Base-by-base conservation (phyloP, 2,797 vertebrate species). In the Trematomus bernacchii region DNA sequence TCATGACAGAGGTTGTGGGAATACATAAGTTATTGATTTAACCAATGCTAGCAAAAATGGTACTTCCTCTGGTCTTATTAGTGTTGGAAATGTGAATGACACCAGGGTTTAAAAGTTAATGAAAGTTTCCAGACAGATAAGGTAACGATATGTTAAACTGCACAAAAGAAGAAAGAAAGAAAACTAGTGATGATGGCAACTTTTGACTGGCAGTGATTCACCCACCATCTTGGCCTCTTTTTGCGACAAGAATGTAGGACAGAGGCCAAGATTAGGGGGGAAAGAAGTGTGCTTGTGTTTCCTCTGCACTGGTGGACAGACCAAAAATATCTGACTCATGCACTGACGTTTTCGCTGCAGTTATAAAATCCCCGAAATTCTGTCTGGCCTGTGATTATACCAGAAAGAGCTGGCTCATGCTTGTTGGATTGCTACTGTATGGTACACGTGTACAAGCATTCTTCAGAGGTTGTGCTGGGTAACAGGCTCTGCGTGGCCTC, bases 321-420 rank as follows among this genome's bases (percentile, higher is more conserved):
- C 7, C 44, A 61, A 21, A 54, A 55, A 48, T 43, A 33, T 70
- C 42, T 23, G 40, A 67, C 33, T 63, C 15, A 47, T 60, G 43
- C 33, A 59, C 15, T 37, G 46, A 76, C 19, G 9, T 51, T 40
- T 6, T 65, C 3, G 0, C 59, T 57, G 44, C 55, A 51, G 65
- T 80, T 53, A 53, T 54, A 75, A 75, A 77, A 62, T 66, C 27
- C n/a, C 43, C 43, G 51, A 27, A 10, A 55, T 43, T 43, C 30
- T 19, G 40, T 33, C 46, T 8, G 3, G 27, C 33, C 18, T 33
- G 51, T 27, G 42, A 53, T 60, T 50, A 51, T 43, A 47, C 37
- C 58, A 71, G 33, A 72, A 16, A 60, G 46, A 63, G 52, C 27
- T 37, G 64, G 19, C 19, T 58, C 18, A 40, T n/a, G 47, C 16